Evolutionary conservation across 2,113 vertebrate species (phyloP).

Genomic region (Eonycteris spelaea): DNA sequence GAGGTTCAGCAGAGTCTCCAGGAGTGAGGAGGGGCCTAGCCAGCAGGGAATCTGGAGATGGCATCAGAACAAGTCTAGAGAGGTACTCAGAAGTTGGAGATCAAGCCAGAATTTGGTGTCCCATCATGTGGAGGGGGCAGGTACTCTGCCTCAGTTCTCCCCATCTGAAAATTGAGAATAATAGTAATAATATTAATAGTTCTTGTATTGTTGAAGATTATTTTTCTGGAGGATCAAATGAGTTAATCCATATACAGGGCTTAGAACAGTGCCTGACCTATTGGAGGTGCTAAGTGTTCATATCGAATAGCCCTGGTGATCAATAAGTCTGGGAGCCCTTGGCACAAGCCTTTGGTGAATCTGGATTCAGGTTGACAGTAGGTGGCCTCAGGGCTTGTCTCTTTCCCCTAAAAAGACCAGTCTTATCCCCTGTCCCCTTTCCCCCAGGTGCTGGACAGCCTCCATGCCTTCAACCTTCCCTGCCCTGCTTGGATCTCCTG

Average conservation of each 20-base stretch:
- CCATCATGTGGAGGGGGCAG: not conserved
- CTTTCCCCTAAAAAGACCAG: not conserved
- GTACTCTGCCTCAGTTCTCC: not conserved
- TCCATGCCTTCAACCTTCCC: not conserved
- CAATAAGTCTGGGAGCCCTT: not conserved
- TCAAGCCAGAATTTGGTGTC: not conserved
- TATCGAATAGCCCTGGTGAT: not conserved
- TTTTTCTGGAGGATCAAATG: not conserved
- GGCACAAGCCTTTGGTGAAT: not conserved
- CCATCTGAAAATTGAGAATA: not conserved
- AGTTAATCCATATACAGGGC: not conserved
- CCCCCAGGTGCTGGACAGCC: not conserved
- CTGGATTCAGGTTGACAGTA: not conserved
- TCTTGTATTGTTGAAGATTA: not conserved
- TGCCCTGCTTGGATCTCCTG: conserved; percentile 1
- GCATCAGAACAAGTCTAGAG: not conserved
- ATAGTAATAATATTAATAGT: not conserved
- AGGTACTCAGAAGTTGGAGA: not conserved
- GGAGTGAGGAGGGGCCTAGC: not conserved
- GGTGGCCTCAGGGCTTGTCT: not conserved
- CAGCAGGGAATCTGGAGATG: not conserved
- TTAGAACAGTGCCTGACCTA: not conserved
- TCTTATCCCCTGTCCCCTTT: not conserved
- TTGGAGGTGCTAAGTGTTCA: not conserved
- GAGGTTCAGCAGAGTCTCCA: not conserved